A percentile compares a stretch with the other conserved stretches of the same genome.
phyloP scores from a whole-genome alignment of 64 coral and sea anemone species.

The Pachyseris speciosa region DNA sequence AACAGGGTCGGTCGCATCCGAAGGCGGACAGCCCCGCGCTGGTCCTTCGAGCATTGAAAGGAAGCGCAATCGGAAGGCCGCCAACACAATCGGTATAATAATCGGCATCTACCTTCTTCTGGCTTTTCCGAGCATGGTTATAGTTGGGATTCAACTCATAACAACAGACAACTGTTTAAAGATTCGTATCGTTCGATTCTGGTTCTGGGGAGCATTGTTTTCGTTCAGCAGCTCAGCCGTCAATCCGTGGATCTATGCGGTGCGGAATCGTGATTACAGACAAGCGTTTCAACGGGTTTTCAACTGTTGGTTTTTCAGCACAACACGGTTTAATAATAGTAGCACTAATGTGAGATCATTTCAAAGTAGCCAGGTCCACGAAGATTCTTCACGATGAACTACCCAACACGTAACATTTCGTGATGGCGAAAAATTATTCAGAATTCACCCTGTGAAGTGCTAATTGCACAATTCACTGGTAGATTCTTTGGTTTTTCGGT shows the following conservation, averaged over 20 bases:
- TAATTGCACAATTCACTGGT: too few relatives aligned
- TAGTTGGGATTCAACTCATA: conserved; percentile 63
- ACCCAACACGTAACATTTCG: too few relatives aligned
- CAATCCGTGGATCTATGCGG: conserved; percentile 84
- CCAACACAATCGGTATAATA: conserved; percentile 76
- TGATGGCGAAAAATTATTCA: too few relatives aligned
- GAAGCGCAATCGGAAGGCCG: conserved; percentile 73
- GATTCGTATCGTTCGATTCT: conserved; percentile 46
- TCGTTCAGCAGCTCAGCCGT: conserved; percentile 74
- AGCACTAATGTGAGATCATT: background rate
- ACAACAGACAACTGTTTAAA: conserved; percentile 54
- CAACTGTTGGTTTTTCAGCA: background rate
- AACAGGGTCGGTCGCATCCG: background rate
- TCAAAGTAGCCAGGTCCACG: background rate
- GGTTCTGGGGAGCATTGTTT: conserved; percentile 82
- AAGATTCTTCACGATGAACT: too few relatives aligned
- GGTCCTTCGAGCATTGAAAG: background rate
- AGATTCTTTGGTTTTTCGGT: too few relatives aligned
- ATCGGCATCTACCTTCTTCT: conserved; percentile 68
- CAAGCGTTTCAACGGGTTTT: conserved; percentile 72
- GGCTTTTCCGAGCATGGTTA: conserved; percentile 76
- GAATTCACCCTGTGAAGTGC: too few relatives aligned
- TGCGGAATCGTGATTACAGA: conserved; percentile 61
- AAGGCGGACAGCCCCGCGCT: background rate
- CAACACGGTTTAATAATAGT: background rate